Percentiles rank a stretch among this genome's conserved stretches.
phyloP scores from a whole-genome alignment of 2,888 invertebrate genomes.

The Pyrrhosoma nymphula region DNA sequence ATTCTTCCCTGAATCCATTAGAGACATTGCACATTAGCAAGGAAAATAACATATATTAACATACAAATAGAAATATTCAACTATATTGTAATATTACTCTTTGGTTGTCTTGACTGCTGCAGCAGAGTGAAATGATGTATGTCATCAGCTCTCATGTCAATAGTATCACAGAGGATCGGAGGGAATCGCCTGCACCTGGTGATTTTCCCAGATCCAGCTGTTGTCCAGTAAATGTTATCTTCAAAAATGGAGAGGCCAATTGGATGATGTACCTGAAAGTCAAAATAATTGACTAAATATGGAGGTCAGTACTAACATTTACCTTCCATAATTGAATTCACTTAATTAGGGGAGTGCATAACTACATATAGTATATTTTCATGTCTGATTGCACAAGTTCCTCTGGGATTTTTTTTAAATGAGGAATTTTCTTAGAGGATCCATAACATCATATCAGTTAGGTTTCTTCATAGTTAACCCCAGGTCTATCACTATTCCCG shows the following conservation, averaged over 20 bases:
- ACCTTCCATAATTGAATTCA: background rate
- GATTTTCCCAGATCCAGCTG: slow-evolving; percentile 80
- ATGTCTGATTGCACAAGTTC: too few species aligned
- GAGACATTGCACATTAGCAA: background rate
- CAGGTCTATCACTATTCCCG: too few species aligned
- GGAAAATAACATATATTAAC: background rate
- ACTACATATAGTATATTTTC: too few species aligned
- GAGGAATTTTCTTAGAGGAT: too few species aligned
- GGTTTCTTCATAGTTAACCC: too few species aligned
- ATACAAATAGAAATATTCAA: background rate
- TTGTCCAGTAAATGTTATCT: slow-evolving; percentile 87
- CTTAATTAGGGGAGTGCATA: background rate
- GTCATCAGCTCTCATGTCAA: slow-evolving; percentile 77
- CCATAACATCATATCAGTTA: too few species aligned
- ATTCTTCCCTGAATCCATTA: background rate
- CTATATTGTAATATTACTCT: slow-evolving; percentile 73
- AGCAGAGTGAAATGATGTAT: slow-evolving; percentile 80
- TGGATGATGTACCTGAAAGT: slow-evolving; percentile 79
- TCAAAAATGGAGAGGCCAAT: slow-evolving; percentile 86
- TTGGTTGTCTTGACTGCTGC: slow-evolving; percentile 81
- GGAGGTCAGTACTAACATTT: background rate
- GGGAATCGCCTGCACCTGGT: slow-evolving; percentile 82
- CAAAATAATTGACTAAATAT: background rate
- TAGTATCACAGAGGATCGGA: slow-evolving; percentile 71
- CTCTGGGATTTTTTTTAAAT: too few species aligned